A percentile compares a stretch with the other conserved stretches of the same genome.
These are phyloP conservation scores for Clarias macrocephalus DNA, from an alignment of 2,113 vertebrate species.

Conservation along the genomic window DNA sequence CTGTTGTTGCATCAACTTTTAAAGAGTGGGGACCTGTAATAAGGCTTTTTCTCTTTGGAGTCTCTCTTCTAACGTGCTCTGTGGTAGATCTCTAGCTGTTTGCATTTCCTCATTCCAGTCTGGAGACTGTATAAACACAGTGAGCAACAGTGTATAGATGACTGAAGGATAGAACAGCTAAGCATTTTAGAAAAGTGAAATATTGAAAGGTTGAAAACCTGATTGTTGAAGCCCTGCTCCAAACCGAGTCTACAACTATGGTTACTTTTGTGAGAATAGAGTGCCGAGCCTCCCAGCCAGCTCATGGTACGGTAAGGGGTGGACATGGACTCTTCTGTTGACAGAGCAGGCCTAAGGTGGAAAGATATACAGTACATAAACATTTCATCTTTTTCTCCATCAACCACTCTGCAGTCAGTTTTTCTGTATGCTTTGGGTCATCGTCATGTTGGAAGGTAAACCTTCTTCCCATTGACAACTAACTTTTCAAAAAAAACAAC, in stretches of 20 bases:
- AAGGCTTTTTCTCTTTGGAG: constrained; percentile 72
- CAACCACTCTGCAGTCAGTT: background rate
- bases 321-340: constrained; percentile 62
- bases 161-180: background rate
- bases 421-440: background rate
- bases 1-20: background rate
- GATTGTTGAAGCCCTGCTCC: constrained; percentile 65
- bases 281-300: constrained; percentile 71
- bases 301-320: constrained; percentile 71
- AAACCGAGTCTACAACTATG: constrained; percentile 69
- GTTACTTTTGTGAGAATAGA: constrained; percentile 69
- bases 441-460: too few species aligned
- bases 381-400: background rate
- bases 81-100: constrained; percentile 74
- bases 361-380: background rate
- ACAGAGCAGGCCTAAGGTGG: constrained; percentile 59
- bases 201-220: constrained; percentile 59
- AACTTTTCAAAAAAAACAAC: too few species aligned
- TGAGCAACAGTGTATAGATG: background rate
- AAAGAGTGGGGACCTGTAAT: constrained; percentile 69
- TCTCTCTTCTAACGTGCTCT: constrained; percentile 70
- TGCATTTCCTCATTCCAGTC: constrained; percentile 85
- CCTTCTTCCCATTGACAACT: too few species aligned
- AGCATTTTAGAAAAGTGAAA: background rate
- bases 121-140: constrained; percentile 63